These are phyloP conservation scores for Nanorana parkeri DNA, from an alignment of 2,113 vertebrate genomes.

Conservation along the genomic window DNA sequence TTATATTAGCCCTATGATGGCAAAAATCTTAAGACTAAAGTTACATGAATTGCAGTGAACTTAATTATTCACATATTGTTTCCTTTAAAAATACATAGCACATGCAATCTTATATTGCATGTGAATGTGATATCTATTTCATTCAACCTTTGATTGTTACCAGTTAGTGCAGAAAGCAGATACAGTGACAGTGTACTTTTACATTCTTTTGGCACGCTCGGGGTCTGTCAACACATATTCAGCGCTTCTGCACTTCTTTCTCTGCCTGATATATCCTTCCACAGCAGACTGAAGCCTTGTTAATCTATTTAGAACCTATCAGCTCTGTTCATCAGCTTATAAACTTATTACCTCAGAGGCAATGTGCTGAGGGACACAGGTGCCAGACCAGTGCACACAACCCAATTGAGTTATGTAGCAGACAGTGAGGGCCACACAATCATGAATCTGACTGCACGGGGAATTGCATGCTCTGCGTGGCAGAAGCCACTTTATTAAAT, in stretches of 20 bases:
- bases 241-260: conserved; percentile 61
- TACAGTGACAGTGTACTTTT: conserved; percentile 13
- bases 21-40: too few species aligned
- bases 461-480: conserved; percentile 80
- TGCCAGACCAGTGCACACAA: conserved; percentile 77
- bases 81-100: background rate
- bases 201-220: conserved; percentile 58
- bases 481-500: conserved; percentile 88
- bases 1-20: too few species aligned
- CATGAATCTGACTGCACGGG: conserved; percentile 75
- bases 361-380: conserved; percentile 78
- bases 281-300: conserved; percentile 76
- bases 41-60: background rate
- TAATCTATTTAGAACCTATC: conserved; percentile 85
- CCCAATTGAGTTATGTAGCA: conserved; percentile 80
- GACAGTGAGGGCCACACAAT: conserved; percentile 68
- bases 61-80: background rate
- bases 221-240: conserved; percentile 71
- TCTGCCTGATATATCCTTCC: conserved; percentile 72
- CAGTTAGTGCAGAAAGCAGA: background rate
- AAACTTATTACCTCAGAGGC: conserved; percentile 80
- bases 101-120: background rate
- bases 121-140: background rate
- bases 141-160: background rate
- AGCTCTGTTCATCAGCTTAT: conserved; percentile 80